A percentile compares a stretch with the other conserved stretches of the same genome.
Conservation (phyloP, 2,113 vertebrate species). For the Phrynosoma blainvillii region DNA sequence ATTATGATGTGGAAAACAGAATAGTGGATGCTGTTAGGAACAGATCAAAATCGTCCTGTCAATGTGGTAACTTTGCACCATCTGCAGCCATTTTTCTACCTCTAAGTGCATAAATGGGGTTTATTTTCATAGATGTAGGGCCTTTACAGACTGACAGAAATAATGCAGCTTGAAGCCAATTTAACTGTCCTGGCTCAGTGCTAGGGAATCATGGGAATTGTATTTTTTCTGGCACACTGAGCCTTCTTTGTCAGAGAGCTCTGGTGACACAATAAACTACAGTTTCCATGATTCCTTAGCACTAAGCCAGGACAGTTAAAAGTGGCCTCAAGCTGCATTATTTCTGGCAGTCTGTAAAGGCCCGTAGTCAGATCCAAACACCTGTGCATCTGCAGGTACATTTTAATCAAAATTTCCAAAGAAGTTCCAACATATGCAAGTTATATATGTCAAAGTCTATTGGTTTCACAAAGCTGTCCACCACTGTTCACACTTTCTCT, state of each 20-base stretch:
- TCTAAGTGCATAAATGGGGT: background rate
- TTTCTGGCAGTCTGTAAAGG: no score
- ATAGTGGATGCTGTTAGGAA: background rate
- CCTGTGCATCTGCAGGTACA: background rate
- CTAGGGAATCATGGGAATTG: no score
- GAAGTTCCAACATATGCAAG: background rate
- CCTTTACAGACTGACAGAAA: no score
- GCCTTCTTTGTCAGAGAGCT: no score
- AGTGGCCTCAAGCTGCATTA: no score
- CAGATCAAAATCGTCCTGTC: background rate
- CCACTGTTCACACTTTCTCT: background rate
- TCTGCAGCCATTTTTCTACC: background rate
- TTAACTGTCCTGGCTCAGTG: no score
- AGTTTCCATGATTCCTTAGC: no score
- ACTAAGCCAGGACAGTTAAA: no score
- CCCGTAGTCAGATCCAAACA: background rate
- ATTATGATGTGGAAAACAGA: background rate
- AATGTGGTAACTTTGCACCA: background rate
- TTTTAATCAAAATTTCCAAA: background rate
- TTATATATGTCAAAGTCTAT: background rate
- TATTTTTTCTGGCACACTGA: no score
- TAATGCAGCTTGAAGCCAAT: no score
- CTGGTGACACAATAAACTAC: no score
- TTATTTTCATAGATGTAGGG: background rate
- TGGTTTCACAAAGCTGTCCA: background rate